Base-by-base conservation (phyloP, 2,888 invertebrate genomes). In the Trichogramma evanescens region DNA sequence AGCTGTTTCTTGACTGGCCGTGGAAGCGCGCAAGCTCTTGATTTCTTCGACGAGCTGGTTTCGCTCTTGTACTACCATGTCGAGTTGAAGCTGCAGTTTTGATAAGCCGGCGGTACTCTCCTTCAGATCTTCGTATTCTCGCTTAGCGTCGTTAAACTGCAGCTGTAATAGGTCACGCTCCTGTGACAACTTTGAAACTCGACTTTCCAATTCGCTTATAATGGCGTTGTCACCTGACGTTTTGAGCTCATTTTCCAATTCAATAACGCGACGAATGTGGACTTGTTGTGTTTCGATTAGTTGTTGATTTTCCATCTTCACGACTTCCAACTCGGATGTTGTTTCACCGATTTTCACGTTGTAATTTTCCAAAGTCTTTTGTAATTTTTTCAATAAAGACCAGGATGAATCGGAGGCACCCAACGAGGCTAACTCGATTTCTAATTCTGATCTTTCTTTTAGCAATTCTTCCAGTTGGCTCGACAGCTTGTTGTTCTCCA, bases 81-180 rank as follows among this genome's bases (percentile, higher is more conserved):
- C 68, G 1, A 73, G 51, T 4, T 70, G 68, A 0, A 45, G 44
- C 7, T 69, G 68, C 9, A 72, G 46, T 41, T 65, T 65, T 8
- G 46, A 66, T 1, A 58, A 45, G 10, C 45, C 42, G 1, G 50
- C 66, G 7, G 54, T 59, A 0, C 66, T 59, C 40, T 69, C 65
- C 48, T 66, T 67, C 40, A 67, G 46, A 46, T 66, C 70, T 6
- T 69, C 64, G 54, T 70, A 61, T 0, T 70, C 66, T 2, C 67
- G 67, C 0, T 66, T 58, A 4, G 72, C 60, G 39, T 74, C 73
- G 42, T 69, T 73, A 4, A 72, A 59, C 50, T 72, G 71, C 45
- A 71, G 39, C 51, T 71, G 73, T 38, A 73, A 48, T 42, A 70
- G 57, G 4, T 73, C 70, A 8, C 68, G 66, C 38, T 74, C 74